These are phyloP conservation scores for Echeneis naucrates DNA, from an alignment of 2,797 vertebrate genomes.

Conservation along the genomic window DNA sequence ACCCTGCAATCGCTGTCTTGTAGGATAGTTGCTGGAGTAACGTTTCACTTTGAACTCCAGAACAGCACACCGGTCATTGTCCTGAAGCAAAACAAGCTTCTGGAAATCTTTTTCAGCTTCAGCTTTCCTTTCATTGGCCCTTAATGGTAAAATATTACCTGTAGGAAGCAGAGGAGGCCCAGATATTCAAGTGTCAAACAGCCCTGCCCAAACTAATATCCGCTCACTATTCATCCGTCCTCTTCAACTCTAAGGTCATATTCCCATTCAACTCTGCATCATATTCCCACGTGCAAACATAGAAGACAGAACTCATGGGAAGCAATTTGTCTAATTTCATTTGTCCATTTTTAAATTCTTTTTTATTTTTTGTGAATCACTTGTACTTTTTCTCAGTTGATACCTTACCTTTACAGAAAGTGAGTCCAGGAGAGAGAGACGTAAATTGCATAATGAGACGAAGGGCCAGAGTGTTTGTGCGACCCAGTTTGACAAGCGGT, in stretches of 20 bases:
- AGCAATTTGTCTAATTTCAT: conserved; percentile 40
- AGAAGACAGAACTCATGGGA: conserved; percentile 4
- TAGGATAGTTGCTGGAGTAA: conserved; percentile 23
- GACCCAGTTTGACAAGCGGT: conserved; percentile 71
- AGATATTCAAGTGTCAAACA: conserved; percentile 52
- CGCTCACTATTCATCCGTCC: conserved; percentile 40
- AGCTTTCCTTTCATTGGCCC: conserved; percentile 36
- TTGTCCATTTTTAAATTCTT: conserved; percentile 20
- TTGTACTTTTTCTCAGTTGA: conserved; percentile 41
- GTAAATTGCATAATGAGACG: conserved; percentile 83
- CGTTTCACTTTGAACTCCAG: conserved; percentile 62
- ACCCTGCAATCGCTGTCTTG: conserved; percentile 22
- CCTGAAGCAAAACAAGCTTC: conserved; percentile 33
- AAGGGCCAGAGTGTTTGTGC: conserved; percentile 72
- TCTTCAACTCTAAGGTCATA: conserved; percentile 15
- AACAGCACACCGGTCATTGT: conserved; percentile 27
- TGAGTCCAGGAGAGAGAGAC: conserved; percentile 13
- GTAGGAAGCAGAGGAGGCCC: conserved; percentile 42
- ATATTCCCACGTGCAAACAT: conserved; percentile 28
- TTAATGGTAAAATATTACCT: conserved; percentile 56
- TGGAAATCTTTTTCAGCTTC: conserved; percentile 44
- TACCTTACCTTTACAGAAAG: conserved; percentile 54
- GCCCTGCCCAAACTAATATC: conserved; percentile 42
- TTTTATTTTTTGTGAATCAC: conserved; percentile 31
- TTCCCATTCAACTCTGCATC: too few relatives aligned